A percentile compares a stretch with the other conserved stretches of the same genome.
Conservation (phyloP, 2,888 invertebrate genomes). For the Antheraea assamensis region DNA sequence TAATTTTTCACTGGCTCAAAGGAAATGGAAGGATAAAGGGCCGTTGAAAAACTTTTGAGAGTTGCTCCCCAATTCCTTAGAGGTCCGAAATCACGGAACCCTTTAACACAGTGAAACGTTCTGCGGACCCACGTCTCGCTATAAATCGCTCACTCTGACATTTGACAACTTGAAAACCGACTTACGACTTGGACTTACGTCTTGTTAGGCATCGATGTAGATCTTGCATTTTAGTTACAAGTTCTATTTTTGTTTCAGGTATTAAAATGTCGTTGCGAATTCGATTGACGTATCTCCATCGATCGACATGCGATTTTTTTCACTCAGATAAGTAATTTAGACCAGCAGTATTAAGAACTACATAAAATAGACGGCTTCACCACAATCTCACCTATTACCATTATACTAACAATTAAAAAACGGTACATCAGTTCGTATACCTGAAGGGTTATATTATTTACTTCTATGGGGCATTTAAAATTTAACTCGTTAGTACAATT, state of each 20-base stretch:
- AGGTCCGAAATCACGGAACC: conserved; percentile 19
- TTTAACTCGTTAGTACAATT: no score
- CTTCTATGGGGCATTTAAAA: no score
- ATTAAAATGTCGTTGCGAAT: no score
- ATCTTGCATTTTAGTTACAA: not conserved
- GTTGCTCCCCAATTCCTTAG: conserved; percentile 15
- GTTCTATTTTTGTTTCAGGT: not conserved
- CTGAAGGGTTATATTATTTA: no score
- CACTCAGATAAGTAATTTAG: no score
- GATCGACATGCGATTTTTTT: no score
- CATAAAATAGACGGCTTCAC: no score
- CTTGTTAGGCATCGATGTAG: conserved; percentile 1
- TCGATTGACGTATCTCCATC: no score
- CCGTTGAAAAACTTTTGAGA: conserved; percentile 13
- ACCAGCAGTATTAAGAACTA: no score
- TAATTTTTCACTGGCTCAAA: conserved; percentile 19
- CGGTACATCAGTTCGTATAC: no score
- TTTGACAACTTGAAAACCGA: conserved; percentile 30
- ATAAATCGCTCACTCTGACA: conserved; percentile 36
- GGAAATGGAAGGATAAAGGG: conserved; percentile 15
- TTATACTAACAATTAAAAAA: no score
- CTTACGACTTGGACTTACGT: conserved; percentile 34
- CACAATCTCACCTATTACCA: no score
- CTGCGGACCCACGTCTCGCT: conserved; percentile 17
- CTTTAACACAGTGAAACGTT: conserved; percentile 18